Conservation (phyloP, 2,113 vertebrate species). For the Hemiprocne comata region DNA sequence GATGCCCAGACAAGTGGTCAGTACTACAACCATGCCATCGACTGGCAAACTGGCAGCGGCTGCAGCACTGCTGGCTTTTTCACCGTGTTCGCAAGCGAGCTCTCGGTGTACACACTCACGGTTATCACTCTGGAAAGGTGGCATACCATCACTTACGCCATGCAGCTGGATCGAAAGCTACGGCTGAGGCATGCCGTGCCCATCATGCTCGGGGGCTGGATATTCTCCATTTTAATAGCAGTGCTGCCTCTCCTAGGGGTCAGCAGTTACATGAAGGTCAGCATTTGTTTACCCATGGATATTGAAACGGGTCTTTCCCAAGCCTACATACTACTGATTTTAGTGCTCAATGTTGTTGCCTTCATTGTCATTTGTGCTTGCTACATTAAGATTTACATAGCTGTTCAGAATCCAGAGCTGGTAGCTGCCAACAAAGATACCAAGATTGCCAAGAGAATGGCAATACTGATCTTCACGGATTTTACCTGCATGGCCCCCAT, state of each 20-base stretch:
- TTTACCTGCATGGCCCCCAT: slow-evolving; percentile 95
- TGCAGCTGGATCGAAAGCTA: slow-evolving; percentile 86
- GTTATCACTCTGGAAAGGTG: slow-evolving; percentile 90
- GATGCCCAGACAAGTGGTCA: slow-evolving; percentile 84
- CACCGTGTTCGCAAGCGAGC: slow-evolving; percentile 91
- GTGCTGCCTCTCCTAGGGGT: slow-evolving; percentile 87
- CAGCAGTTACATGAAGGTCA: slow-evolving; percentile 93
- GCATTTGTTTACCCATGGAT: slow-evolving; percentile 96
- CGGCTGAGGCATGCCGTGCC: slow-evolving; percentile 80
- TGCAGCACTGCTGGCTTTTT: slow-evolving; percentile 87
- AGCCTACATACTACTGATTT: slow-evolving; percentile 84
- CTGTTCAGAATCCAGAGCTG: slow-evolving; percentile 85
- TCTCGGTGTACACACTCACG: slow-evolving; percentile 90
- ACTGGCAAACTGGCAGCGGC: slow-evolving; percentile 90
- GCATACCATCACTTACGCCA: slow-evolving; percentile 92
- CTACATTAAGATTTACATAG: slow-evolving; percentile 89
- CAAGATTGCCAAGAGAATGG: slow-evolving; percentile 93
- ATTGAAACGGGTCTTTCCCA: slow-evolving; percentile 84
- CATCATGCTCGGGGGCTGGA: slow-evolving; percentile 88
- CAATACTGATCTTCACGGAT: slow-evolving; percentile 93
- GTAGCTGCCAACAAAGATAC: slow-evolving; percentile 84
- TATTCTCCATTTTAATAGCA: slow-evolving; percentile 83
- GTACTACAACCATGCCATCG: slow-evolving; percentile 92
- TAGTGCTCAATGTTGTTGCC: slow-evolving; percentile 84
- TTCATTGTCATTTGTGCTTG: slow-evolving; percentile 88